Conservation (phyloP, 2,888 invertebrate genomes). For the Lochmaea crataegi region DNA sequence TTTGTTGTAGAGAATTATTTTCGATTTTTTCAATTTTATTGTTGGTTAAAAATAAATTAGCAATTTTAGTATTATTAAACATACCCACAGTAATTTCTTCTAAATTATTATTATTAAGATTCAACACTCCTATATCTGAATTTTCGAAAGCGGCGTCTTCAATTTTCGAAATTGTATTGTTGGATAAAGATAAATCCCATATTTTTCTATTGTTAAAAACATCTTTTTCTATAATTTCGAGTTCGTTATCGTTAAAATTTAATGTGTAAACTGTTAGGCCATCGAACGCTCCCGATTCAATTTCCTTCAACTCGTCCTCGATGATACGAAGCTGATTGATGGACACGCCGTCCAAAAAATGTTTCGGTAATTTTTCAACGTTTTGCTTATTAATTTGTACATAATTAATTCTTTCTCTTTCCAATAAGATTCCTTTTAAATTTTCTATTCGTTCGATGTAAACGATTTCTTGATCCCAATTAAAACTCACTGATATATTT, state of each 20-base stretch:
- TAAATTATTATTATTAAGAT: not conserved
- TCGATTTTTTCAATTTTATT: not conserved
- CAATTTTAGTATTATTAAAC: not conserved
- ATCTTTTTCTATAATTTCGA: not conserved
- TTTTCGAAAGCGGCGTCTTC: not conserved
- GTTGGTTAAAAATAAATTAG: not conserved
- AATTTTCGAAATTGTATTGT: not conserved
- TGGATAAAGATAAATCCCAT: not conserved
- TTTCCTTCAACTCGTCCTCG: not conserved
- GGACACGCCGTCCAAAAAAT: not conserved
- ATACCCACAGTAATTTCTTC: not conserved
- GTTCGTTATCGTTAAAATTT: not conserved
- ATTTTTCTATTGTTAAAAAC: not conserved
- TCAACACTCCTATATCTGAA: not conserved
- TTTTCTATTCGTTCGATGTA: not conserved
- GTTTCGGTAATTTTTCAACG: not conserved
- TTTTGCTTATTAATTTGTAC: not conserved
- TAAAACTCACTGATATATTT: not conserved
- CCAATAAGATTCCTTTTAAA: not conserved
- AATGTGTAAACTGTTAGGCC: not conserved
- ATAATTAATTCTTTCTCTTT: not conserved
- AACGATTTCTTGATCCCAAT: not conserved
- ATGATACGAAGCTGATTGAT: not conserved
- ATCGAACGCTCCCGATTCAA: not conserved
- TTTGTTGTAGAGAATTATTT: not conserved